Evolutionary conservation across 2,797 vertebrate genomes (phyloP).

Genomic region (Champsocephalus gunnari): DNA sequence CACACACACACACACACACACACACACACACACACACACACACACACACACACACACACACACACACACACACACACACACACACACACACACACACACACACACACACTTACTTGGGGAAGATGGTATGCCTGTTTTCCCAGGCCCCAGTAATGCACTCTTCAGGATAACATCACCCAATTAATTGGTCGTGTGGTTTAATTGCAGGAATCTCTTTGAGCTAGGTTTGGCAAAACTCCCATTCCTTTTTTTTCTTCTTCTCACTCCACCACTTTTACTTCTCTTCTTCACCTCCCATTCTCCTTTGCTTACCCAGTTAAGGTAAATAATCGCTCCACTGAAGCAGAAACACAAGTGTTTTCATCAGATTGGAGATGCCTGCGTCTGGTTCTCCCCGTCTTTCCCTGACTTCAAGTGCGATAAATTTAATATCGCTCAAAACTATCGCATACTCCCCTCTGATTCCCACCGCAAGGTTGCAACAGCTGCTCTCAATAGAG

Average conservation of each 20-base stretch:
- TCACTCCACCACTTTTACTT: slow-evolving; percentile 42
- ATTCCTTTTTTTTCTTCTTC: slow-evolving; percentile 12
- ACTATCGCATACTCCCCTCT: slow-evolving; percentile 45
- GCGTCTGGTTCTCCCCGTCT: slow-evolving; percentile 63
- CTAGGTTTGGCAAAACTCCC: slow-evolving; percentile 71
- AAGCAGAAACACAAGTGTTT: slow-evolving; percentile 69
- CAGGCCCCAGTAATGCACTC: slow-evolving; percentile 77
- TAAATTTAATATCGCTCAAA: slow-evolving; percentile 72
- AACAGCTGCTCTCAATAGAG: slow-evolving; percentile 66
- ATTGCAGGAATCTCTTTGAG: slow-evolving; percentile 73
- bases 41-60: no score
- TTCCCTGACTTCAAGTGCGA: slow-evolving; percentile 55
- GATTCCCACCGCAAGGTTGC: slow-evolving; percentile 53
- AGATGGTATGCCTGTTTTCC: slow-evolving; percentile 66
- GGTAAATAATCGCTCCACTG: slow-evolving; percentile 66
- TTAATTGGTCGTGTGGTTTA: slow-evolving; percentile 77
- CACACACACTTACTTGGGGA: slow-evolving; percentile 14
- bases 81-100: slow-evolving; percentile 30
- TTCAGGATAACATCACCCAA: slow-evolving; percentile 68
- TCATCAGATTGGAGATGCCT: slow-evolving; percentile 57
- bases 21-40: slow-evolving; percentile 23
- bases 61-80: slow-evolving; percentile 1
- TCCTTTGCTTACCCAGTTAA: slow-evolving; percentile 64
- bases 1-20: slow-evolving; percentile 30
- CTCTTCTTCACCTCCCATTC: slow-evolving; percentile 58